phyloP scores from a whole-genome alignment of 2,797 vertebrate genomes.

The Manis pentadactyla region DNA sequence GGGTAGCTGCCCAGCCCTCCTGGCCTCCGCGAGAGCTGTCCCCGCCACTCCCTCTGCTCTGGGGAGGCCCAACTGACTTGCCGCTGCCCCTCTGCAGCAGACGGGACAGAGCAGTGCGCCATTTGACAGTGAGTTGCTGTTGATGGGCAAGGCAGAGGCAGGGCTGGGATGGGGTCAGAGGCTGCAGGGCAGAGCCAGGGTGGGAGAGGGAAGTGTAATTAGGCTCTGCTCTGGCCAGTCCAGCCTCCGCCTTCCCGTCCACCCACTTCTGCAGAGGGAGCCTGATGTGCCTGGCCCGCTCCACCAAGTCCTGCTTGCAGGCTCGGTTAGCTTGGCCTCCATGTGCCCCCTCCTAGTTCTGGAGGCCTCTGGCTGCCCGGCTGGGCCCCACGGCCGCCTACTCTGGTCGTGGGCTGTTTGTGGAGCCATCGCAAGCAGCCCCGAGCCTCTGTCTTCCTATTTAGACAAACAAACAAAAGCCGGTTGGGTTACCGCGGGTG shows the following conservation, averaged over 20 bases:
- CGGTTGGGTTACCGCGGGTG: slow-evolving; percentile 40
- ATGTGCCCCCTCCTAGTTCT: background rate
- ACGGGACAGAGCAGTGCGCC: background rate
- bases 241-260: background rate
- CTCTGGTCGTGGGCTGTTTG: slow-evolving; percentile 57
- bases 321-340: background rate
- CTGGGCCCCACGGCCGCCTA: background rate
- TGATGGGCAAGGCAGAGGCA: background rate
- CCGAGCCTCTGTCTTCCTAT: slow-evolving; percentile 64
- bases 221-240: too few species aligned
- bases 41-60: background rate
- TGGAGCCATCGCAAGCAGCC: slow-evolving; percentile 49
- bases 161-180: background rate
- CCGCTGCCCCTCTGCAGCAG: accelerated
- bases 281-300: accelerated
- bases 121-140: background rate
- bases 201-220: accelerated
- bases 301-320: accelerated
- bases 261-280: accelerated
- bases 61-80: background rate
- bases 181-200: background rate
- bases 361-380: background rate
- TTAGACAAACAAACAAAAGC: slow-evolving; percentile 79
- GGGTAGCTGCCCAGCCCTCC: background rate
- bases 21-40: background rate